Evolutionary conservation across 2,113 vertebrate species (phyloP), one percentile per base, ranked within the genome.

Genomic region (Panurus biarmicus): DNA sequence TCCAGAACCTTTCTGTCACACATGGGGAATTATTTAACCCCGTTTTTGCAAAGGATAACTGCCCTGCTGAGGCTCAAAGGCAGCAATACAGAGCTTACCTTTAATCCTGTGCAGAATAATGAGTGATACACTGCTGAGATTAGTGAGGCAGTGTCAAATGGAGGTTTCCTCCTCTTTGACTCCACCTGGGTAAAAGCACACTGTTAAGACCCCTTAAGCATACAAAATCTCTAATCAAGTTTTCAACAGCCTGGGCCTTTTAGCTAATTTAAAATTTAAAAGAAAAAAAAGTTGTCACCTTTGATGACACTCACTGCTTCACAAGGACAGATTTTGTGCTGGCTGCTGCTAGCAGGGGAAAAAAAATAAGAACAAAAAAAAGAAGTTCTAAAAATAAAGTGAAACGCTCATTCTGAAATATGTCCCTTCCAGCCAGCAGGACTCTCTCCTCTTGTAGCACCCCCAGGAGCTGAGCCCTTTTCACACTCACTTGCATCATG

Each of bases 51-150:
- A 38, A 80, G 74, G 44, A 60, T 76, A 62, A 40, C 38, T 93
- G 78, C 56, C 78, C 78, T 56, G 74, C 81, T 89, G 91, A 71
- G 78, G 48, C 82, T 76, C 64, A 87, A 74, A 93, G 71, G 74
- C 67, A 89, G 62, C 42, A 76, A 19, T 13, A 47, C 29, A 70
- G 82, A 91, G 23, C 1, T 93, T 95, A 93, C 93, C 87, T 95
- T 95, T 87, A 95, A 95, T 97, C 91, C 91, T 65, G 85, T 25
- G 56, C 67, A 45, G 75, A 96, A 88, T 88, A 95, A 93, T 83
- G 79, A 71, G 73, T 14, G 67, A 77, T 67, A 48, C 2, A 60
- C 78, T 80, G 94, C 89, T 58, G 89, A 85, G 93, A 94, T 75
- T 78, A 93, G 53, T 5, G 2, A 88, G 65, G 25, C 72, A 22